A percentile compares a stretch with the other conserved stretches of the same genome.
Evolutionary conservation across 2,113 vertebrate species (phyloP).

Genomic region (Psittacara wagleri): DNA sequence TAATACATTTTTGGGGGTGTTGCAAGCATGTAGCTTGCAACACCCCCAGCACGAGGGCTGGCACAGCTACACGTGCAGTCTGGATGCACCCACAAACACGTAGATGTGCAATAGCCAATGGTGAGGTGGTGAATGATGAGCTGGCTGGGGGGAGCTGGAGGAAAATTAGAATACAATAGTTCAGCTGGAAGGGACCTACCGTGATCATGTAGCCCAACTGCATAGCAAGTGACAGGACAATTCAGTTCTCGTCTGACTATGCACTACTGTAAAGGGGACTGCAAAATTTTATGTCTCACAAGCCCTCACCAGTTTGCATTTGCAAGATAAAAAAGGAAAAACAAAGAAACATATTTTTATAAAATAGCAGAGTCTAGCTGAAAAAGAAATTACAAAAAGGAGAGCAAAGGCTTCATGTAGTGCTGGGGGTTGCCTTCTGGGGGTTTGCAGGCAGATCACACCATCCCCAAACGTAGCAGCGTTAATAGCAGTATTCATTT

Average conservation of each 20-base stretch:
- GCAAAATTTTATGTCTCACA: neutral
- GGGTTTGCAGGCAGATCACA: neutral
- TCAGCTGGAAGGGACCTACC: neutral
- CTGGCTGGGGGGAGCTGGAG: neutral
- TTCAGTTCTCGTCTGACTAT: neutral
- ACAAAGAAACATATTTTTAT: neutral
- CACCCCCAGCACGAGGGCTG: neutral
- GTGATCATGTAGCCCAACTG: neutral
- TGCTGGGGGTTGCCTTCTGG: neutral
- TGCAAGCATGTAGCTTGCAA: neutral
- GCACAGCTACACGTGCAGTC: rapidly evolving
- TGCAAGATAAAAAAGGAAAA: neutral
- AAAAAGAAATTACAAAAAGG: neutral
- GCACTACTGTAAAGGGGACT: neutral
- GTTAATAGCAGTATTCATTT: constrained; percentile 1
- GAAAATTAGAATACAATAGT: neutral
- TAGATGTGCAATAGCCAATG: neutral
- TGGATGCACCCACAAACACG: neutral
- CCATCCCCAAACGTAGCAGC: neutral
- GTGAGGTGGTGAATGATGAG: neutral
- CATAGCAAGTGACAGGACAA: neutral
- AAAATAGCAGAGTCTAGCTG: neutral
- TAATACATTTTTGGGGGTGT: neutral
- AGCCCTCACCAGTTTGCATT: neutral
- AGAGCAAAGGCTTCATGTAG: neutral